phyloP scores from a whole-genome alignment of 2,113 vertebrate species.

The Equus przewalskii region DNA sequence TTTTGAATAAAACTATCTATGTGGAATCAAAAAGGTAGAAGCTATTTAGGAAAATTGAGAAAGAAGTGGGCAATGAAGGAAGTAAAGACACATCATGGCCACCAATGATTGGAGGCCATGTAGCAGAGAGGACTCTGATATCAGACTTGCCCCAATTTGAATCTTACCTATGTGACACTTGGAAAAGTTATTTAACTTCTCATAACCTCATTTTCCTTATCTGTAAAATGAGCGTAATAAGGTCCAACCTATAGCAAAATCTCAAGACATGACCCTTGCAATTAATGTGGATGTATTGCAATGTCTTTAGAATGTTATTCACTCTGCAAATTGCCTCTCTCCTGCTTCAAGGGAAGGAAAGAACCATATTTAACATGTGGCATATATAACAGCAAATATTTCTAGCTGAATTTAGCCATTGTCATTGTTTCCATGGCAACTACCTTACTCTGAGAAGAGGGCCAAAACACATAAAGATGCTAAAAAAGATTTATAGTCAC shows the following conservation, averaged over 20 bases:
- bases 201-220: not conserved
- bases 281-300: not conserved
- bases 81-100: not conserved
- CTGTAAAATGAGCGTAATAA: not conserved
- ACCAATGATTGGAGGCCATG: no score
- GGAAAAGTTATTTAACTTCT: not conserved
- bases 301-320: not conserved
- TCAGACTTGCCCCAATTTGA: not conserved
- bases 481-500: slow-evolving; percentile 50
- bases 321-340: slow-evolving; percentile 1
- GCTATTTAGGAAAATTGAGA: not conserved
- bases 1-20: not conserved
- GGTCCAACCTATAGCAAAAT: not conserved
- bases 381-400: slow-evolving; percentile 46
- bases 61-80: not conserved
- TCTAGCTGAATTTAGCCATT: slow-evolving; percentile 59
- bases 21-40: not conserved
- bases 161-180: not conserved
- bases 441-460: not conserved
- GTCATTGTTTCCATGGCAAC: slow-evolving; percentile 71
- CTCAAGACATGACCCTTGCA: not conserved
- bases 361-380: not conserved
- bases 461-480: slow-evolving; percentile 49
- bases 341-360: not conserved
- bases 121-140: not conserved